Base-by-base conservation (phyloP, 1,140 invertebrate species). In the Epicauta chinensis region DNA sequence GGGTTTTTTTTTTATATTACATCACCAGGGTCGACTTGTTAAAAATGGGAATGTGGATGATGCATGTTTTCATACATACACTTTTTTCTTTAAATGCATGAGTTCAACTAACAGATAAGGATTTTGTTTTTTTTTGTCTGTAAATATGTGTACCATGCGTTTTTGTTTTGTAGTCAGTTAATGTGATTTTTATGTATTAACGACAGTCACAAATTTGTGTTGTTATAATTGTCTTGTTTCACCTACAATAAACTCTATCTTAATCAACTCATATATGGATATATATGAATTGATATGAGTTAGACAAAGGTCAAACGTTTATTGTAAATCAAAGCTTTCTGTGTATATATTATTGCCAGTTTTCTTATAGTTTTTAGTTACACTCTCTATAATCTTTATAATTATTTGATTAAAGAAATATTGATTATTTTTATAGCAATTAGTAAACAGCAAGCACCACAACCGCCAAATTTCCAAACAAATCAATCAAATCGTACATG, bases 401-500 rank as follows among this genome's bases (percentile, higher is more conserved):
- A 14, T 34, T 35, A 13, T 45, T 43, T 43, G 16, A n/a, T n/a
- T 16, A 11, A 0, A 2, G 23, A 31, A 45, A 45, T 45, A 45
- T 29, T 32, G 37, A 16, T 9, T 48, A 32, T 45, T 32, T 23
- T 62, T 60, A 34, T 53, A 63, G 62, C 52, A 12, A 47, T 43
- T 37, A 54, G 51, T 32, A 63, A 63, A 52, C 62, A 63, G 49
- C 62, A 60, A 16, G 62, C 62, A 13, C 62, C 62, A 7, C 58
- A 54, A 31, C 62, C 61, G 10, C 61, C 61, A 11, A 38, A 48
- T 39, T 38, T 38, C 17, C 45, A 48, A 39, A 23, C 46, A n/a
- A 49, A 13, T n/a, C 55, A 51, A 17, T 13, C 45, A 42, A 56
- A 53, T 15, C 30, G 53, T 41, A 17, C 46, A 30, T 58, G 59